Evolutionary conservation across 1,140 invertebrate genomes (phyloP).

Genomic region (Sinella curviseta): DNA sequence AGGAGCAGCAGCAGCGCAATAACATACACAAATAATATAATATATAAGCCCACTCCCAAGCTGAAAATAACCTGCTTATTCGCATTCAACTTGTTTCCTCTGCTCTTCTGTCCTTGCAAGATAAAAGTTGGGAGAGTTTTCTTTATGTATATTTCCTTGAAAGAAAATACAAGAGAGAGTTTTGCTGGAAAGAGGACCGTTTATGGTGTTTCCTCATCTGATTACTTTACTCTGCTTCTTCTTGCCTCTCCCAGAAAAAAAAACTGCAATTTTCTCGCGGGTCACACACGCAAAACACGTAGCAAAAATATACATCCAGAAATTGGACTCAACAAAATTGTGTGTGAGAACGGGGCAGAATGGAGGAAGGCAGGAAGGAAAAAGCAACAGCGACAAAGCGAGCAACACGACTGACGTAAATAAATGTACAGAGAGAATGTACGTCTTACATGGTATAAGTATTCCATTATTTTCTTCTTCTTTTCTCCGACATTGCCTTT

Average conservation of each 20-base stretch:
- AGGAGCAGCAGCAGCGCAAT: too few relatives aligned
- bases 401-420: neutral
- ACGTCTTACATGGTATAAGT: too few relatives aligned
- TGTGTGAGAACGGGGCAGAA: too few relatives aligned
- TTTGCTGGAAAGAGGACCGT: neutral
- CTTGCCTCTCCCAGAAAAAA: too few relatives aligned
- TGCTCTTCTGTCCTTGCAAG: neutral
- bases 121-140: neutral
- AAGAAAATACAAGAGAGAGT: neutral
- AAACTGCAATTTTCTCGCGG: neutral
- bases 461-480: too few relatives aligned
- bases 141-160: too few relatives aligned
- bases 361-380: too few relatives aligned
- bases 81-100: neutral
- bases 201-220: neutral
- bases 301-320: too few relatives aligned
- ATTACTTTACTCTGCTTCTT: neutral
- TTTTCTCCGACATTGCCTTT: neutral
- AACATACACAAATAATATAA: too few relatives aligned
- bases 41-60: too few relatives aligned
- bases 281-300: neutral
- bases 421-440: slow-evolving; percentile 3
- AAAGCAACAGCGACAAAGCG: neutral
- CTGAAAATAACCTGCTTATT: slow-evolving; percentile 11
- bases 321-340: too few relatives aligned